Percentiles rank a stretch among this genome's conserved stretches.
Evolutionary conservation across 2,797 vertebrate species (phyloP).

Genomic region (Melanotaenia boesemani): DNA sequence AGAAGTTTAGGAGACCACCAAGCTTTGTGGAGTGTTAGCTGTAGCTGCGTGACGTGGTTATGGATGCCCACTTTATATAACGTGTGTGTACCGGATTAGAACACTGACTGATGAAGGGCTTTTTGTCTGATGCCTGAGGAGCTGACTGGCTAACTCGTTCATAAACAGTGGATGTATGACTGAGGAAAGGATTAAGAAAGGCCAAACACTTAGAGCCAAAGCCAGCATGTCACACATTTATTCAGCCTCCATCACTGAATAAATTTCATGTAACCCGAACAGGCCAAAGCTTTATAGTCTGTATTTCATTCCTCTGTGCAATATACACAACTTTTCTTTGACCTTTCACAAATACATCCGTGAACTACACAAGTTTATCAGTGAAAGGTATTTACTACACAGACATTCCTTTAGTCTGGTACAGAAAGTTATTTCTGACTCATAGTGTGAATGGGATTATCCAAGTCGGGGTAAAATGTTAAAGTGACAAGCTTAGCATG

Average conservation of each 20-base stretch:
- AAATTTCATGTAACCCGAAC: not conserved
- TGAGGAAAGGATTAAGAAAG: constrained; percentile 35
- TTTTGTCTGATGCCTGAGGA: constrained; percentile 55
- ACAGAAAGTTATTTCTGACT: constrained; percentile 53
- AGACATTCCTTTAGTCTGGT: constrained; percentile 45
- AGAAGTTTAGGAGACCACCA: not conserved
- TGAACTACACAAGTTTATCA: constrained; percentile 1
- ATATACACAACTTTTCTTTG: constrained; percentile 5
- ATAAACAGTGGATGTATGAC: constrained; percentile 11
- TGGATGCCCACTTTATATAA: constrained; percentile 73
- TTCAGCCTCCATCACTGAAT: not conserved
- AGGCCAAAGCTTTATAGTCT: not conserved
- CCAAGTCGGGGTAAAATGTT: constrained; percentile 42
- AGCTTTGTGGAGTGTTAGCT: not conserved
- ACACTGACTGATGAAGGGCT: constrained; percentile 39
- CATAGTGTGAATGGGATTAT: constrained; percentile 59
- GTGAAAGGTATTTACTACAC: not conserved
- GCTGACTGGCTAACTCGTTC: constrained; percentile 25
- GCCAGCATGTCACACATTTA: not conserved
- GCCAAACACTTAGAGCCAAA: constrained; percentile 1
- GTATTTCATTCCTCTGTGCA: not conserved
- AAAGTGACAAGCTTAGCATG: constrained; percentile 36
- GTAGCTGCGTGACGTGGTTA: constrained; percentile 24
- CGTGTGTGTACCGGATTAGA: constrained; percentile 67
- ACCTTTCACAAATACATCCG: not conserved